Percentiles rank a stretch among this genome's conserved stretches.
phyloP scores from a whole-genome alignment of 2,888 invertebrate species.

The Volucella bombylans region DNA sequence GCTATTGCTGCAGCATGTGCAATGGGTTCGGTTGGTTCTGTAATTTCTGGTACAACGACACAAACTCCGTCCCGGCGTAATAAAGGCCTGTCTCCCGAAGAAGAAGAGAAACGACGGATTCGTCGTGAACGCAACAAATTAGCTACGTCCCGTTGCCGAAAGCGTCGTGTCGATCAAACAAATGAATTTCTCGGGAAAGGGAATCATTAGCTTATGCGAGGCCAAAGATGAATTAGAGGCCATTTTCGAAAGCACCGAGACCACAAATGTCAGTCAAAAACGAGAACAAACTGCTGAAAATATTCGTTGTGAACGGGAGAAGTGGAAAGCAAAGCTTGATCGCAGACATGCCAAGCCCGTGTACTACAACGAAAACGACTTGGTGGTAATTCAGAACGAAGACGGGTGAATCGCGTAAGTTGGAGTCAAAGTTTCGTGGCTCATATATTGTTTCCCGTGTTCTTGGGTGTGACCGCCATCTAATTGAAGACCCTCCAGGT shows the following conservation, averaged over 20 bases:
- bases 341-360: too few relatives aligned
- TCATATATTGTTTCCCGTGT: too few relatives aligned
- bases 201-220: slow-evolving; percentile 88
- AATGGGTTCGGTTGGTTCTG: slow-evolving; percentile 4
- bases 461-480: too few relatives aligned
- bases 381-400: too few relatives aligned
- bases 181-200: slow-evolving; percentile 92
- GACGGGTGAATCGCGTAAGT: too few relatives aligned
- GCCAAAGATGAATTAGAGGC: slow-evolving; percentile 91
- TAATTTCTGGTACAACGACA: slow-evolving; percentile 71
- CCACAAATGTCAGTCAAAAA: too few relatives aligned
- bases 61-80: slow-evolving; percentile 84
- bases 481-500: too few relatives aligned
- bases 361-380: too few relatives aligned
- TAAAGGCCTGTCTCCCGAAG: slow-evolving; percentile 94
- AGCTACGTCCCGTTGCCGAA: slow-evolving; percentile 98
- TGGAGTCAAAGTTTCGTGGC: too few relatives aligned
- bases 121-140: slow-evolving; percentile 97
- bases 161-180: slow-evolving; percentile 97
- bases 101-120: slow-evolving; percentile 93
- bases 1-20: slow-evolving; percentile 76
- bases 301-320: too few relatives aligned
- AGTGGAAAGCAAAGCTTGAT: too few relatives aligned
- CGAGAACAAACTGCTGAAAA: too few relatives aligned
- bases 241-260: slow-evolving; percentile 89